phyloP scores from a whole-genome alignment of 2,888 invertebrate species.

The Callyntrura sp. region DNA sequence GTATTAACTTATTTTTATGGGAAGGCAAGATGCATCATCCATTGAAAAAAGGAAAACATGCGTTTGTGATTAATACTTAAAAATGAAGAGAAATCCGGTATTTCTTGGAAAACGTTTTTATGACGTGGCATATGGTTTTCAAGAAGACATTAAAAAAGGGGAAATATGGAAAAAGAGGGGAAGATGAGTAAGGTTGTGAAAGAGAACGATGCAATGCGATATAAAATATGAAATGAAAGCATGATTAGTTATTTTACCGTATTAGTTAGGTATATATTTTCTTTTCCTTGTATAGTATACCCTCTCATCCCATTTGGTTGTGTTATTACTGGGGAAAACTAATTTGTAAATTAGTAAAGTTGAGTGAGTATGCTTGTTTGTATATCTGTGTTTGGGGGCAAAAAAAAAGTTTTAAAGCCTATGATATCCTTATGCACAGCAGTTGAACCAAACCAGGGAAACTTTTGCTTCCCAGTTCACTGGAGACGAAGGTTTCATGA shows the following conservation, averaged over 20 bases:
- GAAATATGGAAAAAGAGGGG: constrained; percentile 1
- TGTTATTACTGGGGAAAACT: not conserved
- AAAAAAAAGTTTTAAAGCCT: constrained; percentile 12
- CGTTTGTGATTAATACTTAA: constrained; percentile 64
- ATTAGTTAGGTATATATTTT: no score
- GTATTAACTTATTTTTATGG: constrained; percentile 20
- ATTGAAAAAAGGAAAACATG: constrained; percentile 38
- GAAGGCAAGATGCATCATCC: constrained; percentile 22
- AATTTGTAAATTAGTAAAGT: constrained; percentile 34
- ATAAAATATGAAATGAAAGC: not conserved
- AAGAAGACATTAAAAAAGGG: constrained; percentile 21
- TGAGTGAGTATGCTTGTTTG: not conserved
- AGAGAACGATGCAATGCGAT: constrained; percentile 11
- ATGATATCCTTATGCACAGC: not conserved
- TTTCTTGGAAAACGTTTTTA: constrained; percentile 39
- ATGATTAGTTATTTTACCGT: constrained; percentile 25
- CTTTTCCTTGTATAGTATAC: not conserved
- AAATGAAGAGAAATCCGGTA: constrained; percentile 53
- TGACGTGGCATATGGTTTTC: constrained; percentile 41
- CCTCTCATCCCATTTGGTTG: not conserved
- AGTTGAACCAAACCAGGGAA: not conserved
- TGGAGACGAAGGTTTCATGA: not conserved
- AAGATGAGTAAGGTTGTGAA: not conserved
- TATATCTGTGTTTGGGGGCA: not conserved
- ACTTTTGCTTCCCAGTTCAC: constrained; percentile 13